These are phyloP conservation scores for Heterocephalus glaber DNA, from an alignment of 2,113 vertebrate species.

Conservation along the genomic window DNA sequence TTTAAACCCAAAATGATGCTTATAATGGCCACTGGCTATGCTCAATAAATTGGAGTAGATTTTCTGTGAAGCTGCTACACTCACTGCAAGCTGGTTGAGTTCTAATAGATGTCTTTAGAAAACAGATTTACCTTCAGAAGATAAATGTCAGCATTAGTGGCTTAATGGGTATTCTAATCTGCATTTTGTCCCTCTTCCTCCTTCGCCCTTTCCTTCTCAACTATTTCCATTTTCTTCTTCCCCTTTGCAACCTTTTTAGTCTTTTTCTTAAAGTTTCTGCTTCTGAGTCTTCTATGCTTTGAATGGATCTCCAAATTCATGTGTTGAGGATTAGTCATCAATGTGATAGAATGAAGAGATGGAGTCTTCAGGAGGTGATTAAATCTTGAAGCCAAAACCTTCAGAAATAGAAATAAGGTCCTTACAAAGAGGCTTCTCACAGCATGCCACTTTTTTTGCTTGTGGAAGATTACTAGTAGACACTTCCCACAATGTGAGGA, in stretches of 20 bases:
- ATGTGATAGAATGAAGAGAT: neutral
- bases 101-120: neutral
- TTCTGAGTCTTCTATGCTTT: neutral
- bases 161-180: neutral
- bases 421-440: neutral
- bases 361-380: neutral
- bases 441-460: fast-evolving
- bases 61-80: neutral
- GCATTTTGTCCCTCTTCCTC: neutral
- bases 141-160: neutral
- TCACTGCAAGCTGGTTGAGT: neutral
- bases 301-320: neutral
- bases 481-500: neutral
- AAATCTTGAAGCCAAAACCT: neutral
- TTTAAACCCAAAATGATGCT: slow-evolving; percentile 36
- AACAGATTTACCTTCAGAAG: neutral
- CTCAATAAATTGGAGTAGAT: slow-evolving; percentile 2
- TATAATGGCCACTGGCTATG: neutral
- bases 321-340: neutral
- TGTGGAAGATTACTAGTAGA: neutral
- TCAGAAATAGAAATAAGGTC: neutral
- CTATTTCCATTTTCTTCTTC: neutral
- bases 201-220: neutral
- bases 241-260: neutral
- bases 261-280: neutral